phyloP scores from a whole-genome alignment of 2,113 vertebrate genomes.

The Cyprinodon brontotheroides region DNA sequence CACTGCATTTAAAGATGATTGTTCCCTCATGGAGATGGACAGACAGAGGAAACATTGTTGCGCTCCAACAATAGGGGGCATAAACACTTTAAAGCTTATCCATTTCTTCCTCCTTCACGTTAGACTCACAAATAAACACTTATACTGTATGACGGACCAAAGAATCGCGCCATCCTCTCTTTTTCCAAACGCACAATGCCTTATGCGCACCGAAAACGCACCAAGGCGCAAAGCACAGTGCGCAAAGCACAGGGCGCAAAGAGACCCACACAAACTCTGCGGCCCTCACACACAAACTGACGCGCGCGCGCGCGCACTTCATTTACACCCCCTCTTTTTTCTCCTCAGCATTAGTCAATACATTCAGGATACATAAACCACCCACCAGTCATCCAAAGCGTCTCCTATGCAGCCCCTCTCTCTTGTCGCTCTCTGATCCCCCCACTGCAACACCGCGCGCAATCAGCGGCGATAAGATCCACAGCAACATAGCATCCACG shows the following conservation, averaged over 20 bases:
- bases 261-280: conserved; percentile 59
- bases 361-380: conserved; percentile 63
- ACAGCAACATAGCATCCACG: not conserved
- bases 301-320: not conserved
- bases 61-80: conserved; percentile 6
- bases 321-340: conserved; percentile 50
- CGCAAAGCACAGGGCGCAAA: conserved; percentile 20
- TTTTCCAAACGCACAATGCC: not conserved
- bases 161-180: conserved; percentile 9
- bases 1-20: conserved; percentile 33
- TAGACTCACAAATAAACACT: not conserved
- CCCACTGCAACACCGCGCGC: not conserved
- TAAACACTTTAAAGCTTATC: conserved; percentile 34
- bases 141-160: not conserved
- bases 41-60: conserved; percentile 1
- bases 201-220: conserved; percentile 23
- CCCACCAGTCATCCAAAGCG: conserved; percentile 59
- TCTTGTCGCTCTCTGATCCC: not conserved
- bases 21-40: conserved; percentile 19
- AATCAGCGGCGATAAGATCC: conserved; percentile 6
- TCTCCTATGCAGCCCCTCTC: conserved; percentile 15
- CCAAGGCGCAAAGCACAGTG: conserved; percentile 20
- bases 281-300: conserved; percentile 1
- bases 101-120: conserved; percentile 15
- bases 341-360: conserved; percentile 65